A percentile compares a stretch with the other conserved stretches of the same genome.
phyloP scores from a whole-genome alignment of 2,797 vertebrate species.

The Podarcis siculus region DNA sequence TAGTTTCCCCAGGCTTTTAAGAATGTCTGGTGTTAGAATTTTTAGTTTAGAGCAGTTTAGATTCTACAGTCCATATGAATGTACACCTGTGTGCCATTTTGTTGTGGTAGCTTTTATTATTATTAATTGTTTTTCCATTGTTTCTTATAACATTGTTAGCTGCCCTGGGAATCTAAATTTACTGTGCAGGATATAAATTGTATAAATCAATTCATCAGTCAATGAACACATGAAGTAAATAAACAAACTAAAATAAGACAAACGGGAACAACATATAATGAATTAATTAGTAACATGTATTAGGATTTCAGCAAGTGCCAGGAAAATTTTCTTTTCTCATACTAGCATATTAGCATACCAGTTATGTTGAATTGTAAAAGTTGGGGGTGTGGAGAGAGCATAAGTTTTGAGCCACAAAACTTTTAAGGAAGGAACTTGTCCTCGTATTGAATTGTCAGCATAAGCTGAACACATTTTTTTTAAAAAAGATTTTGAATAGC shows the following conservation, averaged over 20 bases:
- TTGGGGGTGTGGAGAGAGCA: not conserved
- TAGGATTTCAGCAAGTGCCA: constrained; percentile 7
- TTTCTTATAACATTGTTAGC: too few species aligned
- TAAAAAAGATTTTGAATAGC: not conserved
- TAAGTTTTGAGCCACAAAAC: not conserved
- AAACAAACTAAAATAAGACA: not conserved
- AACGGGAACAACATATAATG: not conserved
- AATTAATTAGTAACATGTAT: not conserved
- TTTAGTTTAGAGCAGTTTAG: too few species aligned
- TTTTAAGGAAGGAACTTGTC: not conserved
- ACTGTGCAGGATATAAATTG: too few species aligned
- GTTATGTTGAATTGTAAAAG: not conserved
- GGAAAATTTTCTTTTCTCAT: not conserved
- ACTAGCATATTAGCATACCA: not conserved
- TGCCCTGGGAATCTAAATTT: too few species aligned
- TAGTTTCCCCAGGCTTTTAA: too few species aligned
- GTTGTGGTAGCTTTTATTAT: too few species aligned
- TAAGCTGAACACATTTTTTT: not conserved
- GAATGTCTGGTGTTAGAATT: too few species aligned
- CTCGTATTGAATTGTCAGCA: not conserved
- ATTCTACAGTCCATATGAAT: too few species aligned
- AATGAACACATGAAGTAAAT: not conserved
- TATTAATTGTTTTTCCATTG: too few species aligned
- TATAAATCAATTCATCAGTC: too few species aligned
- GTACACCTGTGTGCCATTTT: too few species aligned